These are phyloP conservation scores for Zelostemma sp. DNA, from an alignment of 1,140 invertebrate species.

Conservation along the genomic window DNA sequence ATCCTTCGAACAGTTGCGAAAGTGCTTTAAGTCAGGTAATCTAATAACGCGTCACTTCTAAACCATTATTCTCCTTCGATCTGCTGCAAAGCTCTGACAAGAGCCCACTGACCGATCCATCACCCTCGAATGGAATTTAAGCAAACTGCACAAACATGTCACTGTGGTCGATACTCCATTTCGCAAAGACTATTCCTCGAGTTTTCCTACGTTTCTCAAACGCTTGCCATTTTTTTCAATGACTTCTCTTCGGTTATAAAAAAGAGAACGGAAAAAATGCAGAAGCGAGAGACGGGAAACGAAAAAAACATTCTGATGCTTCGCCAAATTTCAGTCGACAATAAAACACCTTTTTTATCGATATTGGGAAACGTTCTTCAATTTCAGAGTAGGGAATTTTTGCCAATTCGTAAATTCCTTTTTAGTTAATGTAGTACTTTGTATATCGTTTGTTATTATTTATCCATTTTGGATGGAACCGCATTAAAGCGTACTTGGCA, in stretches of 20 bases:
- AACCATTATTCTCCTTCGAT: conserved; percentile 40
- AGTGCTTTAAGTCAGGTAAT: conserved; percentile 39
- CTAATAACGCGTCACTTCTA: conserved; percentile 42
- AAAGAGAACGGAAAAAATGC: too few relatives aligned
- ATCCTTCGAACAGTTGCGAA: conserved; percentile 38
- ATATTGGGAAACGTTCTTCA: background rate
- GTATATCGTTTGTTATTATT: too few relatives aligned
- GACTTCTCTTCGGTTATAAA: background rate
- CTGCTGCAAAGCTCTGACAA: conserved; percentile 13
- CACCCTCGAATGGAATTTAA: conserved; percentile 25
- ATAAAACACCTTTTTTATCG: background rate
- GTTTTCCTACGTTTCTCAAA: background rate
- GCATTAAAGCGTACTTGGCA: too few relatives aligned
- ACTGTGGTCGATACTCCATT: conserved; percentile 35
- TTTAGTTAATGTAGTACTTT: too few relatives aligned
- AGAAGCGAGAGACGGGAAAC: too few relatives aligned
- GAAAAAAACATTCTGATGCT: background rate
- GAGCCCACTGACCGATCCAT: conserved; percentile 36
- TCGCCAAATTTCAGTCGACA: conserved; percentile 27
- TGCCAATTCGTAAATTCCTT: too few relatives aligned
- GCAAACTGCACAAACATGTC: conserved; percentile 35
- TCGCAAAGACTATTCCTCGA: conserved; percentile 15
- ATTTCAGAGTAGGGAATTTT: too few relatives aligned
- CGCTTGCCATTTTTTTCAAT: background rate
- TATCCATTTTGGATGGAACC: too few relatives aligned